phyloP scores from a whole-genome alignment of 2,797 vertebrate genomes.

The Brachyrhaphis roseni region DNA sequence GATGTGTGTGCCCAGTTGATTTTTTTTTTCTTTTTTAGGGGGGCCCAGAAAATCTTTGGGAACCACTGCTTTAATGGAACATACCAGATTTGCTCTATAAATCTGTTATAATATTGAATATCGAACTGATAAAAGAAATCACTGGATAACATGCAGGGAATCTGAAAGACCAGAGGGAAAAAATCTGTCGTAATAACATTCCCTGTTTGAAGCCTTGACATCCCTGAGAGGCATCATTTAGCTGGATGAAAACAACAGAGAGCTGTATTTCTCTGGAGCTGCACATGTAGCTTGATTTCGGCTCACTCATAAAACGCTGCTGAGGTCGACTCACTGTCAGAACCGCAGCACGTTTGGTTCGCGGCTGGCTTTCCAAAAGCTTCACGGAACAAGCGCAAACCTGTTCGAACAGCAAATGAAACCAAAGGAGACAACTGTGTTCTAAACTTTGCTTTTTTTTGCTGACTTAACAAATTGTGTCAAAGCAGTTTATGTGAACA shows the following conservation, averaged over 20 bases:
- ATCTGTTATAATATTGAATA: slow-evolving; percentile 35
- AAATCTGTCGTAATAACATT: slow-evolving; percentile 56
- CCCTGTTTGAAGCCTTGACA: slow-evolving; percentile 48
- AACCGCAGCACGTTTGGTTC: slow-evolving; percentile 3
- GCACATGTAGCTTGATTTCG: slow-evolving; percentile 34
- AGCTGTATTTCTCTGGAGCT: slow-evolving; percentile 31
- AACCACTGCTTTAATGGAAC: slow-evolving; percentile 3
- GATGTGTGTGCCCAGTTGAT: no score
- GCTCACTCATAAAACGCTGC: slow-evolving; percentile 17
- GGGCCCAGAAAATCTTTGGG: no score
- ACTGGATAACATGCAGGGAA: slow-evolving; percentile 61
- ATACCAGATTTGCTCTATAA: slow-evolving; percentile 10
- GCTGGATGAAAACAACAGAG: slow-evolving; percentile 56
- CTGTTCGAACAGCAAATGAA: not conserved
- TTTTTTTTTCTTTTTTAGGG: no score
- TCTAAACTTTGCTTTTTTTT: not conserved
- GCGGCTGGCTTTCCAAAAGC: not conserved
- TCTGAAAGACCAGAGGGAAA: slow-evolving; percentile 48
- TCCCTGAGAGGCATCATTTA: slow-evolving; percentile 69
- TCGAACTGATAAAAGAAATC: slow-evolving; percentile 48
- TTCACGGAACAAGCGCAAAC: slow-evolving; percentile 3
- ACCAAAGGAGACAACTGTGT: not conserved
- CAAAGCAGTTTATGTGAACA: not conserved
- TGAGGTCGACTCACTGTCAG: not conserved
- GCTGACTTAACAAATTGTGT: not conserved